Conservation (phyloP, 2,888 invertebrate species). For the Drosophila pseudotalamancana region DNA sequence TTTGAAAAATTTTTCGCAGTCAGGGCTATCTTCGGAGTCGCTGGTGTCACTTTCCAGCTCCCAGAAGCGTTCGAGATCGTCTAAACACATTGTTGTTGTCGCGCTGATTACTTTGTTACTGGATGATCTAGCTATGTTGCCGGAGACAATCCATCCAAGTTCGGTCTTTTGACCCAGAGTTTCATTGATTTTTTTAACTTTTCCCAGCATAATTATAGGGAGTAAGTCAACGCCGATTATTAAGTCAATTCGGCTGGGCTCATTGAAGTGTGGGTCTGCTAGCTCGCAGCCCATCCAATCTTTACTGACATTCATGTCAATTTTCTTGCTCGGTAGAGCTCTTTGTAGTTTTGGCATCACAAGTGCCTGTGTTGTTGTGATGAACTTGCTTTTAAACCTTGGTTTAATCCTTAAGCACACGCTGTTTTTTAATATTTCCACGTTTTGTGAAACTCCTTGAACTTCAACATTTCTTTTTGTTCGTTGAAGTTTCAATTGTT, state of each 20-base stretch:
- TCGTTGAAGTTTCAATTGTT: not conserved
- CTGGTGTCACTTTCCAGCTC: not conserved
- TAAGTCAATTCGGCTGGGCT: not conserved
- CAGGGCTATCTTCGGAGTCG: not conserved
- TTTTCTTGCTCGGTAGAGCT: no score
- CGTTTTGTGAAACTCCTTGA: slow-evolving; percentile 1
- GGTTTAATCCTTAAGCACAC: not conserved
- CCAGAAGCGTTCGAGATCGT: not conserved
- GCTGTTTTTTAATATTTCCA: not conserved
- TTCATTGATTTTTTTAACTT: no score
- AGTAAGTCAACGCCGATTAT: not conserved
- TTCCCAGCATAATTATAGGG: no score
- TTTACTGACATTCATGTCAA: no score
- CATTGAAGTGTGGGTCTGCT: no score
- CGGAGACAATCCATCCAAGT: not conserved
- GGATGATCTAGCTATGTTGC: not conserved
- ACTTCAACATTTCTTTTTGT: not conserved
- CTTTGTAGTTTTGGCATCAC: no score
- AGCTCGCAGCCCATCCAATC: no score
- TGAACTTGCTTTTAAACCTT: not conserved
- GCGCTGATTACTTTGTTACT: not conserved
- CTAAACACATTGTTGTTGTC: not conserved
- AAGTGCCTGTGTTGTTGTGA: not conserved
- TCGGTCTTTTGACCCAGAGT: not conserved
- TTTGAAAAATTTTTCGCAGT: not conserved